These are phyloP conservation scores for Euphydryas editha DNA, from an alignment of 2,888 invertebrate genomes.

Conservation along the genomic window DNA sequence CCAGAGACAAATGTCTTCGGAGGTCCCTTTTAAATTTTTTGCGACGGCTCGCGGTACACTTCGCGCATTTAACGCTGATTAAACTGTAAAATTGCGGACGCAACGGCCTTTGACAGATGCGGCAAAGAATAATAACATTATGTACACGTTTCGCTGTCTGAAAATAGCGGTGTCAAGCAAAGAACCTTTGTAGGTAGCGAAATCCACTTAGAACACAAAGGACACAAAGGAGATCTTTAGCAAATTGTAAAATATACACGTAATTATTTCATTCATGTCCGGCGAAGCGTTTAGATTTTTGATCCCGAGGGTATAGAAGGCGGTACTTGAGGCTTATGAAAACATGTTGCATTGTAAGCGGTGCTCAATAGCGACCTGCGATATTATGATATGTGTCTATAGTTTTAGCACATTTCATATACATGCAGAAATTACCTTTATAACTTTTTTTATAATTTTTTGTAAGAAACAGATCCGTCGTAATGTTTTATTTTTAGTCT, in stretches of 20 bases:
- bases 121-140: constrained; percentile 80
- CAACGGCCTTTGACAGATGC: constrained; percentile 81
- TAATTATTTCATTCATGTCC: constrained; percentile 79
- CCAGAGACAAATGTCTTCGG: constrained; percentile 60
- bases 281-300: constrained; percentile 69
- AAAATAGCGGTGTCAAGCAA: constrained; percentile 74
- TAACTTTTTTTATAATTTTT: too few relatives aligned
- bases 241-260: constrained; percentile 82
- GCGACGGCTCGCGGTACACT: constrained; percentile 64
- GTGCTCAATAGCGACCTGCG: constrained; percentile 50
- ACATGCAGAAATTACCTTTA: too few relatives aligned
- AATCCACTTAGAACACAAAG: constrained; percentile 80
- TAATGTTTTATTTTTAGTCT: too few relatives aligned
- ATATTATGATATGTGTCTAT: constrained; percentile 64
- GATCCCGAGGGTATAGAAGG: constrained; percentile 61
- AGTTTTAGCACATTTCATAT: constrained; percentile 44
- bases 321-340: constrained; percentile 78
- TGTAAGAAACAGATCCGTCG: too few relatives aligned
- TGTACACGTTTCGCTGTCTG: constrained; percentile 62
- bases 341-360: constrained; percentile 68
- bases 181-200: constrained; percentile 64
- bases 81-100: constrained; percentile 82
- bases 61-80: constrained; percentile 83
- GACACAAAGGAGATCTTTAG: constrained; percentile 76
- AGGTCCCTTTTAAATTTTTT: constrained; percentile 58